Evolutionary conservation across 2,888 invertebrate genomes (phyloP), one percentile per base, ranked within the genome.

Genomic region (Brachypterus glaber): DNA sequence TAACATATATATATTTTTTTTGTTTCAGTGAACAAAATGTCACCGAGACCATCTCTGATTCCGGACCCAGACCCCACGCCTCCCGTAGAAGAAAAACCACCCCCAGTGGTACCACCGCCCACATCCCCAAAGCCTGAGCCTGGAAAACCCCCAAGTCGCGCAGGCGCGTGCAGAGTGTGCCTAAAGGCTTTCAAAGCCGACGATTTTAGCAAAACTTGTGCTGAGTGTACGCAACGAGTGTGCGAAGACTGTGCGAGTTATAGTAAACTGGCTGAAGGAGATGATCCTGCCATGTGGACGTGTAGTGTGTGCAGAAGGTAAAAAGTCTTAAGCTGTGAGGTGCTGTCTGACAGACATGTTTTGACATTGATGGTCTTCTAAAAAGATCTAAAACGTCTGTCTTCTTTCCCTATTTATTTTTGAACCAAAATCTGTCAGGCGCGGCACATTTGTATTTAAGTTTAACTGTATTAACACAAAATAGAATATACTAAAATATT

Each of bases 231-330:
- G 57, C 87, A 89, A 59, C 78, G 86, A 50, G 59, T 91, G 35
- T 91, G 91, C 65, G 91, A 91, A 65, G 91, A 91, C 67, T 91
- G 91, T 62, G 89, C 90, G 49, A 89, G 88, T 36, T 91, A 91
- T 64, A 89, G 89, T 51, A 86, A 87, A 56, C 74, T 83, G 39
- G 79, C 83, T 44, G 83, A 85, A 57, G 82, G 83, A 48, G 85
- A 88, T 57, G 86, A 88, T 55, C 77, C 80, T 66, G 86, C 87
- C 48, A 79, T 78, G 52, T 91, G 90, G 90, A 78, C 85, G 40
- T 91, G 90, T 67, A 89, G 88, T 49, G 88, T 90, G 12, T 91
- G 90, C 61, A 78, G 89, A 17, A 58, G 64, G 60, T 60, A 48
- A 44, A n/a, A n/a, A n/a, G n/a, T n/a, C n/a, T n/a, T n/a, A n/a